Evolutionary conservation across 2,888 invertebrate genomes (phyloP).

Genomic region (Margaritifera margaritifera): DNA sequence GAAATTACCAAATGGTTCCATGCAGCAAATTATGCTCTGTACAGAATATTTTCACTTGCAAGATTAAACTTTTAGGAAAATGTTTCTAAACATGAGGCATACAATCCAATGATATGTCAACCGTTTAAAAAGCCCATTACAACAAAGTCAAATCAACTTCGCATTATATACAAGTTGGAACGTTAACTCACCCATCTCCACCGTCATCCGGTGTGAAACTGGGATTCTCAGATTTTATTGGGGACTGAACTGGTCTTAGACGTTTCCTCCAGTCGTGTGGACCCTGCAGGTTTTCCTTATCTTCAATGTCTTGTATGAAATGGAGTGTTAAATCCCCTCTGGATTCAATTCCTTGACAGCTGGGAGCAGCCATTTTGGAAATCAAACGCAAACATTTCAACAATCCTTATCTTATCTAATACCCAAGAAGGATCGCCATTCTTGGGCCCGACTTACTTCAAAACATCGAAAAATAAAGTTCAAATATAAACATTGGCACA

Average conservation of each 20-base stretch:
- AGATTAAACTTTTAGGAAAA: no score
- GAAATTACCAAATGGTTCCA: no score
- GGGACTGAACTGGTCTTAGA: conserved; percentile 55
- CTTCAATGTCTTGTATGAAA: conserved; percentile 1
- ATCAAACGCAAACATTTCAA: neutral
- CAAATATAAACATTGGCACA: no score
- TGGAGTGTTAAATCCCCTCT: neutral
- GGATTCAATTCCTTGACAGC: conserved; percentile 4
- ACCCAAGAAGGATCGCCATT: no score
- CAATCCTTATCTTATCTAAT: no score
- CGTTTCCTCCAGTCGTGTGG: conserved; percentile 66
- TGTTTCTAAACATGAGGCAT: no score
- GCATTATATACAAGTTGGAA: neutral
- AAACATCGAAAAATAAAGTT: no score
- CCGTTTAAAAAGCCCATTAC: neutral
- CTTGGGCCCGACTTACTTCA: no score
- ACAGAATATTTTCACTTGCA: no score
- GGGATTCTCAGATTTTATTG: conserved; percentile 23
- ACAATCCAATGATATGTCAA: neutral
- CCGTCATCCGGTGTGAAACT: conserved; percentile 1
- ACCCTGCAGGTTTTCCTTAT: conserved; percentile 51
- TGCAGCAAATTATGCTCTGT: no score
- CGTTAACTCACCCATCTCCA: no score
- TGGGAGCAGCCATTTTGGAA: conserved; percentile 25
- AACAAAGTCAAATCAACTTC: neutral